Conservation (phyloP, 2,797 vertebrate genomes). For the Florisuga fusca region DNA sequence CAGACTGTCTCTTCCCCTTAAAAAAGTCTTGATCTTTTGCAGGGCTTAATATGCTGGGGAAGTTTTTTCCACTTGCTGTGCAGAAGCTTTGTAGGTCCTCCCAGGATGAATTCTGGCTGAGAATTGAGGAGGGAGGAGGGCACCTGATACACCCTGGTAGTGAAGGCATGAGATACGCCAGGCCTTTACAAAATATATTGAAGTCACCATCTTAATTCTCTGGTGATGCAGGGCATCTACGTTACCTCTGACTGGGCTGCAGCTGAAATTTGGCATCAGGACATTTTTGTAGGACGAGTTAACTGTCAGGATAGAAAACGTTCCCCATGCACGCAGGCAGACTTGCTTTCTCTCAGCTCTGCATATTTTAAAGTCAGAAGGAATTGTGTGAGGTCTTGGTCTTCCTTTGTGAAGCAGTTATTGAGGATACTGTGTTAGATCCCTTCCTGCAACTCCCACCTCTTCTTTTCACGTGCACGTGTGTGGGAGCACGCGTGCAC, state of each 20-base stretch:
- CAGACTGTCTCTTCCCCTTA: background rate
- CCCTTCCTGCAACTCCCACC: background rate
- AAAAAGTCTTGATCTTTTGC: background rate
- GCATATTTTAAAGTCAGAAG: background rate
- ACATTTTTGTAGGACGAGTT: background rate
- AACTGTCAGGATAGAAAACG: background rate
- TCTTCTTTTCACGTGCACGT: background rate
- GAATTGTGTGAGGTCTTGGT: background rate
- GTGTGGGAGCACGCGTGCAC: accelerated
- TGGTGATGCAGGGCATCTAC: background rate
- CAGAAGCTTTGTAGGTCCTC: background rate
- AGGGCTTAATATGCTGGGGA: background rate
- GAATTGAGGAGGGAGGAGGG: background rate
- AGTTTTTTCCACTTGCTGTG: background rate
- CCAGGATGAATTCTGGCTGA: background rate
- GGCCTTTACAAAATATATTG: background rate
- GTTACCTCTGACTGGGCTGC: background rate
- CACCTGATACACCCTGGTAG: background rate
- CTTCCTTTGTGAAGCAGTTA: background rate
- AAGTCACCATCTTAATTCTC: background rate
- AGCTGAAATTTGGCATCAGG: background rate
- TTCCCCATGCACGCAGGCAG: background rate
- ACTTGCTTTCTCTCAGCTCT: accelerated
- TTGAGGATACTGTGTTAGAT: background rate
- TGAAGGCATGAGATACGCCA: background rate